Base-by-base conservation (phyloP, 1,140 invertebrate genomes). In the Drosophila ananassae region DNA sequence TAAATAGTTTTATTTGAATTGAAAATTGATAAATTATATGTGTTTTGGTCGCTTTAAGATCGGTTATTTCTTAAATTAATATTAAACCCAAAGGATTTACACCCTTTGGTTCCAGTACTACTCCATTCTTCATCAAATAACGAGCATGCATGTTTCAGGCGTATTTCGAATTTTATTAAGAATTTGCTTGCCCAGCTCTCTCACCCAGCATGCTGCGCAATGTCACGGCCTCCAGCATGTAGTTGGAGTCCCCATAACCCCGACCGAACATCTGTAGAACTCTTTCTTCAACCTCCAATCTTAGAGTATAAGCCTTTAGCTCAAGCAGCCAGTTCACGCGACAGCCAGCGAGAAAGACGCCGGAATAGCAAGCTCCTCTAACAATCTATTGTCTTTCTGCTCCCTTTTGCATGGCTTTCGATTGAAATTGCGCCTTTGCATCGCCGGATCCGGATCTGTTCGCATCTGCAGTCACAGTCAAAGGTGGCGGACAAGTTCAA, bases 401-500 rank as follows among this genome's bases (percentile, higher is more conserved):
- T 66, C 46, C 63, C 62, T 68, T 63, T 77, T 54, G 57, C 63
- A 63, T 73, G 41, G 62, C 62, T 66, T 68, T 30, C 8, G 28
- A 52, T 34, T 28, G 0, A 28, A 28, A 28, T 28, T 21, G 17
- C 30, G 30, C 13, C 41, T 32, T 21, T 30, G 32, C 8, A 24
- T 10, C 48, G 32, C 32, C 28, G 34, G 12, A 47, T 41, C 53
- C 9, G 30, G 17, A 13, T 41, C 17, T 10, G 30, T 25, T 28
- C n/a, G 41, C 3, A 17, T 9, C n/a, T 28, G 57, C 67, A 85
- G 82, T 89, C 82, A 84, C 94, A 95, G 95, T 96, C 95, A 83
- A 96, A 96, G 94, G 94, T 97, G 69, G 95, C 96, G 44, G 97
- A 98, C 92, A 97, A 97, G 92, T 95, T 97, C 75, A 96, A 97